Evolutionary conservation across 2,797 vertebrate species (phyloP), one percentile per base, ranked within the genome.

Genomic region (Spheniscus humboldti): DNA sequence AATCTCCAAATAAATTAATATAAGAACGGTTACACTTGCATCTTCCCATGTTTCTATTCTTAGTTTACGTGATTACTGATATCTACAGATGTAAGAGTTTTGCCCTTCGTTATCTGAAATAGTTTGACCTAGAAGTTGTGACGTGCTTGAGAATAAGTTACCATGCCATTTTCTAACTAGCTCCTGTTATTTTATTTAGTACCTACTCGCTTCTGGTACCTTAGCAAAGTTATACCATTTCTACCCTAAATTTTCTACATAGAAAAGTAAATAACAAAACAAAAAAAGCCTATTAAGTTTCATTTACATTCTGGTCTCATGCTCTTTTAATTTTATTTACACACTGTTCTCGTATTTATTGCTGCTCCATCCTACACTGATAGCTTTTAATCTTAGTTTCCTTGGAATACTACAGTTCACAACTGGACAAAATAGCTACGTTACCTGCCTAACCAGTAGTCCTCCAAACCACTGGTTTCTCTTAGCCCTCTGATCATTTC

Each of bases 381-480:
- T 19, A 23, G 3, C 14, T 73, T 66, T 82, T 63, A 50, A 57
- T 71, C 50, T 47, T 77, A 66, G 8, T 48, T 83, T 66, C 17
- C 39, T 48, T 73, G 33, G 25, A 72, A 23, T 25, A 25, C 30
- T 50, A 28, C 17, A 69, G 2, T 53, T 88, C 43, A 57, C 15
- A 72, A 16, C 14, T 12, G 69, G 20, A 33, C 10, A 53, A 67
- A 87, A 43, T 30, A 41, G 5, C 10, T 78, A 35, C 16, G 14
- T 63, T 62, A 59, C 18, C 27, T 85, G 33, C 24, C 45, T 60
- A 52, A 52, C 16, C 3, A 19, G 6, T 14, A 30, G 22, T 43
- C 23, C 6, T 28, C 13, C 60, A 88, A 74, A 9, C 0, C 24
- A 53, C 18, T 0, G 0, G 0, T 74, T 85, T 77, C 4, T 57